phyloP scores from a whole-genome alignment of 2,888 invertebrate genomes.

The Diogma glabrata region DNA sequence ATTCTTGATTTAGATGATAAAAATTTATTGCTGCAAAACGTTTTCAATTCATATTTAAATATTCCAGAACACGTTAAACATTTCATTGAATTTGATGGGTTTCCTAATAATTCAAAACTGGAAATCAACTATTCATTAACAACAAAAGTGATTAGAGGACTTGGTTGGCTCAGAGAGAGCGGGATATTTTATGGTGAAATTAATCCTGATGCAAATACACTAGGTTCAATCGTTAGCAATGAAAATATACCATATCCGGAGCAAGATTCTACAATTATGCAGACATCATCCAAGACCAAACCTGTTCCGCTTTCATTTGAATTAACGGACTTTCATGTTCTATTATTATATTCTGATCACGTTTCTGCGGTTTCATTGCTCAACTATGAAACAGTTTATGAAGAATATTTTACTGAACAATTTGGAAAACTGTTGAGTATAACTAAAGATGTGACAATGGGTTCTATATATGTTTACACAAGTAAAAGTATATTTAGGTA shows the following conservation, averaged over 20 bases:
- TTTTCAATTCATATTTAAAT: constrained; percentile 67
- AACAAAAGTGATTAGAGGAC: constrained; percentile 56
- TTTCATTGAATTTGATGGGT: constrained; percentile 61
- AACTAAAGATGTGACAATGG: constrained; percentile 64
- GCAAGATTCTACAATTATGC: constrained; percentile 11
- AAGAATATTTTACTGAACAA: constrained; percentile 70
- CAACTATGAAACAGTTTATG: constrained; percentile 75
- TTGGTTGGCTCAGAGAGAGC: constrained; percentile 80
- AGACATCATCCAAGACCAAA: constrained; percentile 20
- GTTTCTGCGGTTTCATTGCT: constrained; percentile 75
- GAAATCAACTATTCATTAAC: constrained; percentile 62
- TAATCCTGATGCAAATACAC: constrained; percentile 18
- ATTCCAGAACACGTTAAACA: constrained; percentile 48
- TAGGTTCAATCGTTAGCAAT: constrained; percentile 18
- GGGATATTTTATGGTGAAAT: constrained; percentile 66
- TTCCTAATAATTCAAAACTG: constrained; percentile 63
- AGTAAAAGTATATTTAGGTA: constrained; percentile 77
- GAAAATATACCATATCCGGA: constrained; percentile 17
- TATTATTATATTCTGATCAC: constrained; percentile 71
- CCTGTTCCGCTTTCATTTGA: constrained; percentile 60
- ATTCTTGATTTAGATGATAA: constrained; percentile 63
- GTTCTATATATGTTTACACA: constrained; percentile 76
- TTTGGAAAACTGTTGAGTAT: constrained; percentile 71
- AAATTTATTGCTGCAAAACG: constrained; percentile 52
- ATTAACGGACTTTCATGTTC: constrained; percentile 80